Evolutionary conservation across 2,113 vertebrate genomes (phyloP).

Genomic region (Gobio gobio): DNA sequence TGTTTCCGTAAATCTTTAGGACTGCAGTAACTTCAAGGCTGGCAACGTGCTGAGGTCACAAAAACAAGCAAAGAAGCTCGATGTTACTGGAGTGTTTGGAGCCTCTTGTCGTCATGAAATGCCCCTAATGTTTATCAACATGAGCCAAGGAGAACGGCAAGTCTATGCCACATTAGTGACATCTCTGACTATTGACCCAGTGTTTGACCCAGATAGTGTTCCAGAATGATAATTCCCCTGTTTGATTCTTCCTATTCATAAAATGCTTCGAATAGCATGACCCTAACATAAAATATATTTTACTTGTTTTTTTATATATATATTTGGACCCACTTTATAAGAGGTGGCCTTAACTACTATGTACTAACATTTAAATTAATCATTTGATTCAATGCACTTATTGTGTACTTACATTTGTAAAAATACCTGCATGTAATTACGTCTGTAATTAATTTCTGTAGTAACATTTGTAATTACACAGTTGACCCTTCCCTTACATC

Average conservation of each 20-base stretch:
- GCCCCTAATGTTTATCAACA: constrained; percentile 17
- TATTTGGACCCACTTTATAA: no score
- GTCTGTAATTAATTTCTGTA: no score
- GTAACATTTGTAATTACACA: no score
- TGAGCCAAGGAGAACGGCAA: constrained; percentile 33
- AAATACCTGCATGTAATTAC: no score
- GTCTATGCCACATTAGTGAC: not conserved
- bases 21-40: constrained; percentile 23
- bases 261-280: constrained; percentile 1
- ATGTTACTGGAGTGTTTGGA: not conserved
- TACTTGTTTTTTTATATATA: no score
- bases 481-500: no score
- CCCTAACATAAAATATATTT: not conserved
- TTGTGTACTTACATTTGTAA: no score
- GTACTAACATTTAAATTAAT: no score
- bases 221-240: no score
- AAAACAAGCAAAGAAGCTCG: constrained; percentile 10
- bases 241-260: not conserved
- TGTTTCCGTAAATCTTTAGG: constrained; percentile 2
- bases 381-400: no score
- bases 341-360: no score
- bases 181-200: not conserved
- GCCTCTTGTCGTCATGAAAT: constrained; percentile 22
- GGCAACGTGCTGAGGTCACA: constrained; percentile 3
- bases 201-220: no score